Conservation (phyloP, 2,888 invertebrate species). For the Eudemis profundana region DNA sequence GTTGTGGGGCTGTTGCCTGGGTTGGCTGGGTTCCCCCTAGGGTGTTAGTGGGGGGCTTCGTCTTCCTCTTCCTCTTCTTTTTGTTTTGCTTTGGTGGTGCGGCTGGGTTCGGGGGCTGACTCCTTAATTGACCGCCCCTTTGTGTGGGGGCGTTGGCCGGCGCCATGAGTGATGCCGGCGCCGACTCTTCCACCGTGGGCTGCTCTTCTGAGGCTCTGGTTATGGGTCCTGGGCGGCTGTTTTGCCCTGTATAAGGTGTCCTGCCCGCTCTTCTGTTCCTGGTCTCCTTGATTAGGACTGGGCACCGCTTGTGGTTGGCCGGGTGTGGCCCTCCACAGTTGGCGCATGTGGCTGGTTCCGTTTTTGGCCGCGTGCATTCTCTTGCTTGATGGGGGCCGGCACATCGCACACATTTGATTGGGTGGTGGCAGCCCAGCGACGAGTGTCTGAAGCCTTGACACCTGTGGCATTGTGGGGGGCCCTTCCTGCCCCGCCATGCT, state of each 20-base stretch:
- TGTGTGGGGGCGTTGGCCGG: constrained; percentile 12
- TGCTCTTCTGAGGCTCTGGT: neutral
- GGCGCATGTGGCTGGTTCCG: neutral
- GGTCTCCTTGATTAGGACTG: neutral
- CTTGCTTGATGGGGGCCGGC: neutral
- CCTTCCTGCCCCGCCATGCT: constrained; percentile 8
- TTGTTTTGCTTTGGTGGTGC: too few relatives aligned
- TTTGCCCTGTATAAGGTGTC: neutral
- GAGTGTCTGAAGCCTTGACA: constrained; percentile 22
- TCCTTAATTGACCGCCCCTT: neutral
- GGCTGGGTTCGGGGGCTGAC: neutral
- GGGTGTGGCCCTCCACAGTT: constrained; percentile 11
- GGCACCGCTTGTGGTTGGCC: constrained; percentile 7
- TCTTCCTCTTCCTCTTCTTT: neutral
- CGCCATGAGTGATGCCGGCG: neutral
- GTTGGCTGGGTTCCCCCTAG: neutral
- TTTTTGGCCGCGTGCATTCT: neutral
- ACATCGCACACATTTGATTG: constrained; percentile 6
- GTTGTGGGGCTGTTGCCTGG: neutral
- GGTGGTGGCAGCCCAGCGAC: constrained; percentile 14
- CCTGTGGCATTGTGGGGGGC: constrained; percentile 4
- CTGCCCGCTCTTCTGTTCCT: neutral
- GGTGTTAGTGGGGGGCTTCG: neutral
- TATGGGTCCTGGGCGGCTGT: neutral
- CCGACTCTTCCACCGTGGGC: neutral